Conservation (phyloP, 2,888 invertebrate genomes). For the Megaustenia siamemsis region DNA sequence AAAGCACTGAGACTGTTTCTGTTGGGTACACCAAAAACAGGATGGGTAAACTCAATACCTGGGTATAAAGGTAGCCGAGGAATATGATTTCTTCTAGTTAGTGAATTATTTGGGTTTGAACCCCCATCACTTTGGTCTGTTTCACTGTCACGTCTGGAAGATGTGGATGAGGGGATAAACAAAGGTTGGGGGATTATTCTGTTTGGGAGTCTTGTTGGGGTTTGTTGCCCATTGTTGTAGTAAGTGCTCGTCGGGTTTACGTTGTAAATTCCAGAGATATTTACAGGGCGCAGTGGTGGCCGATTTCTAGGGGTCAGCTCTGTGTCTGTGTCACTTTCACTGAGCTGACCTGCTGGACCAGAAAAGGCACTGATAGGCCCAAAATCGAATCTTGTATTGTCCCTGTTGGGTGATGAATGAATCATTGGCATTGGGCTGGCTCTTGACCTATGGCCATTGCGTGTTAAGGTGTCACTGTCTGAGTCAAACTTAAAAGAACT, state of each 20-base stretch:
- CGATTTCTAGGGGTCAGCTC: constrained; percentile 13
- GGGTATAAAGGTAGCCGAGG: constrained; percentile 50
- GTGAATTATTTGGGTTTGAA: constrained; percentile 3
- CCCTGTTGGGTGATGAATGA: constrained; percentile 26
- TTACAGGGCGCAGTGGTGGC: background rate
- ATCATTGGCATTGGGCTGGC: constrained; percentile 10
- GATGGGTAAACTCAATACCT: constrained; percentile 52
- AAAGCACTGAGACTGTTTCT: constrained; percentile 50
- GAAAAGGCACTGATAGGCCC: background rate
- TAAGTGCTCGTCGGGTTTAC: background rate
- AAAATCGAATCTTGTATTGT: background rate
- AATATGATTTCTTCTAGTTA: constrained; percentile 46
- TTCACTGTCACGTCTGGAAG: constrained; percentile 34
- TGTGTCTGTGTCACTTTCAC: constrained; percentile 40
- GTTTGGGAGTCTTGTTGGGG: constrained; percentile 18
- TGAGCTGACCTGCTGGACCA: background rate
- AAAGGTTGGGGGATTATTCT: constrained; percentile 25
- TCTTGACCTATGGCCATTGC: constrained; percentile 7
- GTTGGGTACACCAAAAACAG: constrained; percentile 48
- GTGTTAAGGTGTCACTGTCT: constrained; percentile 56
- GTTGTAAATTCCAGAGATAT: constrained; percentile 26
- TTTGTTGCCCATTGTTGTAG: constrained; percentile 30
- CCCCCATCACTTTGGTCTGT: constrained; percentile 42
- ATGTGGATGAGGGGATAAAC: constrained; percentile 27
- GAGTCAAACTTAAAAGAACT: constrained; percentile 58